Conservation (phyloP, 1,140 invertebrate species). For the Anadara kagoshimensis region DNA sequence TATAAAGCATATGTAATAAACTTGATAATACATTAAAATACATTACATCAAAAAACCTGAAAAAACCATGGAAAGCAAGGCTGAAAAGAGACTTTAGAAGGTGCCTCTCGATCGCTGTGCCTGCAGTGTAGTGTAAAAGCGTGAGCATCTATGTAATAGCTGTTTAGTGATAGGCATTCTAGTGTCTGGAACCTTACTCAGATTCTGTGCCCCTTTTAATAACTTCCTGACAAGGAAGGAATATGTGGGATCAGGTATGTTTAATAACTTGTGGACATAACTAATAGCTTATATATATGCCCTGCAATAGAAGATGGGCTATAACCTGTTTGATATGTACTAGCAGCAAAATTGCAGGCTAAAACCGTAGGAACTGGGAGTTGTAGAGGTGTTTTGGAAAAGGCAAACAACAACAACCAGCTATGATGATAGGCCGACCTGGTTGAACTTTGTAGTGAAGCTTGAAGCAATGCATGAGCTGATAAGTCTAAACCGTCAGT, state of each 20-base stretch:
- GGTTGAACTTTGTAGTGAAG: slow-evolving; percentile 1
- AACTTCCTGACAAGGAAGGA: too few species aligned
- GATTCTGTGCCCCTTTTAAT: too few species aligned
- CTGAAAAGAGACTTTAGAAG: too few species aligned
- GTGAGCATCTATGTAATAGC: too few species aligned
- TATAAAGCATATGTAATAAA: too few species aligned
- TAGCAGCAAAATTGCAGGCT: slow-evolving; percentile 17
- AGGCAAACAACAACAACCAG: slow-evolving; percentile 1
- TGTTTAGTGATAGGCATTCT: too few species aligned
- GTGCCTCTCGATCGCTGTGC: too few species aligned
- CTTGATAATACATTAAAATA: too few species aligned
- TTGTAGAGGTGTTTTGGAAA: neutral
- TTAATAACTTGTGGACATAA: slow-evolving; percentile 12
- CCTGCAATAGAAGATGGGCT: neutral
- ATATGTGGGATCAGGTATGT: neutral
- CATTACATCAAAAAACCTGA: too few species aligned
- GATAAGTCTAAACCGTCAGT: neutral
- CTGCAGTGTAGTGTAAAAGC: too few species aligned
- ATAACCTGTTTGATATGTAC: slow-evolving; percentile 1
- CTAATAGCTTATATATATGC: slow-evolving; percentile 1
- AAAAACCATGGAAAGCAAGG: too few species aligned
- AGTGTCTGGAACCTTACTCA: too few species aligned
- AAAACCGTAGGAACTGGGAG: slow-evolving; percentile 7
- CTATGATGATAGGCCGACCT: slow-evolving; percentile 5
- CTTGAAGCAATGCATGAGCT: neutral